Conservation (phyloP, 2,888 invertebrate genomes). For the Eupithecia tripunctaria region DNA sequence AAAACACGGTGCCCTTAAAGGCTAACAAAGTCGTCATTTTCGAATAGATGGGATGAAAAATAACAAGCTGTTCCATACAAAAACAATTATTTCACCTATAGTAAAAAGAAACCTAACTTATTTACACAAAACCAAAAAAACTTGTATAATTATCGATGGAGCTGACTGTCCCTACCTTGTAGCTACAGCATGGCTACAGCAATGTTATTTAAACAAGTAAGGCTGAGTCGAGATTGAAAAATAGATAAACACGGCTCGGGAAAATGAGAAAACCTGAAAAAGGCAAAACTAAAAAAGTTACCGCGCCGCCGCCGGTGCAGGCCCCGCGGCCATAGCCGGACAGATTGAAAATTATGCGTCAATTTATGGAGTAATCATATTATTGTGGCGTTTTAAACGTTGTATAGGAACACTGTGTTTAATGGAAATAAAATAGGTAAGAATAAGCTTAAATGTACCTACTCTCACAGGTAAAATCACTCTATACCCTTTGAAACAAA, state of each 20-base stretch:
- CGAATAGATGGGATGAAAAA: too few relatives aligned
- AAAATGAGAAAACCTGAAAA: constrained; percentile 20
- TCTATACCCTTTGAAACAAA: too few relatives aligned
- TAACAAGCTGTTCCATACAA: too few relatives aligned
- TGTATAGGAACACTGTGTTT: not conserved
- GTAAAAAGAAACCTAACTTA: too few relatives aligned
- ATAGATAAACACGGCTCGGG: constrained; percentile 50
- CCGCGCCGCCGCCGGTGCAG: constrained; percentile 41
- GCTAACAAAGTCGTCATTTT: too few relatives aligned
- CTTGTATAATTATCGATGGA: too few relatives aligned
- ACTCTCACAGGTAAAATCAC: not conserved
- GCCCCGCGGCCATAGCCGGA: constrained; percentile 67
- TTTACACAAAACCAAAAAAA: too few relatives aligned
- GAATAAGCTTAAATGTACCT: too few relatives aligned
- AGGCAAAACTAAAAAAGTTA: constrained; percentile 48
- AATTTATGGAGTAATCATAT: constrained; percentile 22
- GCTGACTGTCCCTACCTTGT: too few relatives aligned
- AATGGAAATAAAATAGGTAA: too few relatives aligned
- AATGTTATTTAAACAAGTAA: constrained; percentile 49
- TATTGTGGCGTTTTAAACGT: not conserved
- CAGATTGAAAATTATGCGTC: constrained; percentile 64
- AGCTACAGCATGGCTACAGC: constrained; percentile 29
- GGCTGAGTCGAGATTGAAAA: constrained; percentile 62
- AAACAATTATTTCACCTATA: too few relatives aligned
- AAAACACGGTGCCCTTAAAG: too few relatives aligned